phyloP scores from a whole-genome alignment of 2,797 vertebrate genomes.

The Channallabes apus region DNA sequence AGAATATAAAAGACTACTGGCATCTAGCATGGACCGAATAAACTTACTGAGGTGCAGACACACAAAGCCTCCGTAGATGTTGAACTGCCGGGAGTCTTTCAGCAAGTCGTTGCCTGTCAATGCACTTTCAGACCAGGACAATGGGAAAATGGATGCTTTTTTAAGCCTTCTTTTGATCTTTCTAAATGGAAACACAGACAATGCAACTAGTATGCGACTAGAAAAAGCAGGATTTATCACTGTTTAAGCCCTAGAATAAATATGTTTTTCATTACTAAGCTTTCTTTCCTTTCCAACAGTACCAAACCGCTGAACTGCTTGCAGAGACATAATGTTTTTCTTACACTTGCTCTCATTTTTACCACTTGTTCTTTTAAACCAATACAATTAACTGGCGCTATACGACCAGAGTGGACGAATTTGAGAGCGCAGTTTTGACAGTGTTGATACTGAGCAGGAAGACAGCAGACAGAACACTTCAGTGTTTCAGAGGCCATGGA shows the following conservation, averaged over 20 bases:
- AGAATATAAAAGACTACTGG: neutral
- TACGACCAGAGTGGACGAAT: slow-evolving; percentile 49
- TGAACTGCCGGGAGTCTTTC: slow-evolving; percentile 35
- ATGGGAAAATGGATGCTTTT: slow-evolving; percentile 49
- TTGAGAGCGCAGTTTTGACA: slow-evolving; percentile 62
- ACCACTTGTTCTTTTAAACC: slow-evolving; percentile 25
- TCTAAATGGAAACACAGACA: slow-evolving; percentile 53
- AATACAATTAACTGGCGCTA: slow-evolving; percentile 54
- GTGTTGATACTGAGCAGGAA: slow-evolving; percentile 62
- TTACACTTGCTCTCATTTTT: neutral
- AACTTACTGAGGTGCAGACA: slow-evolving; percentile 8
- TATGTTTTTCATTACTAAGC: slow-evolving; percentile 14
- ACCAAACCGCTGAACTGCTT: neutral
- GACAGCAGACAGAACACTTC: slow-evolving; percentile 64
- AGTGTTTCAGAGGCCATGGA: slow-evolving; percentile 68
- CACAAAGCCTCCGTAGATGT: slow-evolving; percentile 8
- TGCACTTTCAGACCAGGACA: slow-evolving; percentile 47
- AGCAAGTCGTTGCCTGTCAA: slow-evolving; percentile 54
- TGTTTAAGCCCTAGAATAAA: slow-evolving; percentile 38
- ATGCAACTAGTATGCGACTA: slow-evolving; percentile 8
- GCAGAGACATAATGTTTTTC: neutral
- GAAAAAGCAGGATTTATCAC: slow-evolving; percentile 37
- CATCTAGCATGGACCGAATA: slow-evolving; percentile 3
- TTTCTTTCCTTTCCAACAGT: neutral
- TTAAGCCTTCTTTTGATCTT: slow-evolving; percentile 34